These are phyloP conservation scores for Scomber colias DNA, from an alignment of 2,113 vertebrate species.

Conservation along the genomic window DNA sequence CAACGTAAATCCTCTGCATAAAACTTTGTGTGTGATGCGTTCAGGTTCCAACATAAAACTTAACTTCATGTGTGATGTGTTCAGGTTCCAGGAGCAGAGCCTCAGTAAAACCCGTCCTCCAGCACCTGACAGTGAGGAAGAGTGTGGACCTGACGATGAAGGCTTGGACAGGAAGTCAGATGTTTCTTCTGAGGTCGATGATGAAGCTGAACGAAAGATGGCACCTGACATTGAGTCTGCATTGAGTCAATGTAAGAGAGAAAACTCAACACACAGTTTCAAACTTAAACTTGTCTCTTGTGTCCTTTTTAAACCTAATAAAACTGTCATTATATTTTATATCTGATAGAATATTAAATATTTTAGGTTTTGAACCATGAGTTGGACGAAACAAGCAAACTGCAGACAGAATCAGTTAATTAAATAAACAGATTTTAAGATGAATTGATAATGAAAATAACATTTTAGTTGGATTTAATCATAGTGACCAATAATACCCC, in stretches of 20 bases:
- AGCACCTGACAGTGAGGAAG: constrained; percentile 1
- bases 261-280: not conserved
- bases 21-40: not conserved
- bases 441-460: too few species aligned
- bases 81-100: constrained; percentile 58
- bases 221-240: fast-evolving
- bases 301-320: too few species aligned
- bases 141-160: constrained; percentile 3
- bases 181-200: not conserved
- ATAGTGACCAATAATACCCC: too few species aligned
- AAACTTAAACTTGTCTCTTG: too few species aligned
- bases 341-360: too few species aligned
- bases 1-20: not conserved
- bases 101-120: not conserved
- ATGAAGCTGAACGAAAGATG: not conserved
- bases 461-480: too few species aligned
- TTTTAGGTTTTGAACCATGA: too few species aligned
- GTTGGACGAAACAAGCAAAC: too few species aligned
- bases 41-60: constrained; percentile 65
- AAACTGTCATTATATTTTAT: too few species aligned
- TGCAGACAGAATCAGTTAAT: too few species aligned
- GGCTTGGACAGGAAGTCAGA: not conserved
- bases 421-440: too few species aligned
- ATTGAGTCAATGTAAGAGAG: constrained; percentile 21
- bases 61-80: not conserved